Conservation (phyloP, 2,888 invertebrate species). For the Tetropium fuscum region DNA sequence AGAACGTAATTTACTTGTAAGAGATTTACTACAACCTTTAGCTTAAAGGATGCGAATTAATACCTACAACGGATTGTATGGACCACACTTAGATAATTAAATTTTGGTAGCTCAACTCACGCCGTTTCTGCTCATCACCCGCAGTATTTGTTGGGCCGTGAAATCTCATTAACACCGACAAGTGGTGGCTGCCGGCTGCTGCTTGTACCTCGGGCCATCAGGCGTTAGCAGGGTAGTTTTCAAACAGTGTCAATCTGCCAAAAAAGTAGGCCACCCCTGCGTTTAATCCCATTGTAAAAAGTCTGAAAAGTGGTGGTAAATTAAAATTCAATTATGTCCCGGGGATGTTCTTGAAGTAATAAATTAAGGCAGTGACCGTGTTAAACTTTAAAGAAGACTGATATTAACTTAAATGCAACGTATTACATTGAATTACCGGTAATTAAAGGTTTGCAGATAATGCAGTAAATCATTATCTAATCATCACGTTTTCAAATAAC, state of each 20-base stretch:
- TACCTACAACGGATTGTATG: constrained; percentile 10
- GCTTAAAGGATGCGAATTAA: constrained; percentile 9
- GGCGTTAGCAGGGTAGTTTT: constrained; percentile 21
- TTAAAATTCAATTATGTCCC: too few species aligned
- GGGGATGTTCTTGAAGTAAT: too few species aligned
- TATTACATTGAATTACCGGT: too few species aligned
- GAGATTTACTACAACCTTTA: neutral
- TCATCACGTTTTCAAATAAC: too few species aligned
- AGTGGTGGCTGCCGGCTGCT: constrained; percentile 23
- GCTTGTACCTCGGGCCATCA: constrained; percentile 12
- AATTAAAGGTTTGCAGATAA: too few species aligned
- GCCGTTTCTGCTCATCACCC: constrained; percentile 32
- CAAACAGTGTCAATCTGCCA: neutral
- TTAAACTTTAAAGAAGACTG: too few species aligned
- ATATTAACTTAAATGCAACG: too few species aligned
- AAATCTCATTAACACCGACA: constrained; percentile 44
- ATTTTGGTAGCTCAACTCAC: constrained; percentile 16
- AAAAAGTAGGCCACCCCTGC: neutral
- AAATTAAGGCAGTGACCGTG: too few species aligned
- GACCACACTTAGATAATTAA: constrained; percentile 23
- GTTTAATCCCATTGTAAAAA: neutral
- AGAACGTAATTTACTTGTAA: too few species aligned
- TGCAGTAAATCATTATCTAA: too few species aligned
- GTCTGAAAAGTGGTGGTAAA: too few species aligned
- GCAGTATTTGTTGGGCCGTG: constrained; percentile 41